A percentile compares a stretch with the other conserved stretches of the same genome.
phyloP scores from a whole-genome alignment of 2,888 invertebrate genomes.

The Chalcis sispes region DNA sequence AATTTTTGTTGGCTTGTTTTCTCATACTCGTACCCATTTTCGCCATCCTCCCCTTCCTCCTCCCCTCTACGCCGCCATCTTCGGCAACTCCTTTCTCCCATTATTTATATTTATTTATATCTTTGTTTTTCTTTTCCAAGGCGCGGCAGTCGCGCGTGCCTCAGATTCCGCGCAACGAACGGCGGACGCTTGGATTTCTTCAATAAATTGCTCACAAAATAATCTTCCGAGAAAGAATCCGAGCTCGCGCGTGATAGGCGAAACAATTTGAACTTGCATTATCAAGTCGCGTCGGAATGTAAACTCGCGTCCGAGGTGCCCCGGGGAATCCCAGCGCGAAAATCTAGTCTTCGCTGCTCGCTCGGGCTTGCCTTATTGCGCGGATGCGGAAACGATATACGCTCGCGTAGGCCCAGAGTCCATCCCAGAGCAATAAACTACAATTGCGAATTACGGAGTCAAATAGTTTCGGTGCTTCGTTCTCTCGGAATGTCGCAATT shows the following conservation, averaged over 20 bases:
- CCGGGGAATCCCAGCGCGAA: constrained; percentile 23
- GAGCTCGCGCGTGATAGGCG: constrained; percentile 10
- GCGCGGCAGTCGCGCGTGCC: constrained; percentile 21
- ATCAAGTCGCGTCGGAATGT: constrained; percentile 54
- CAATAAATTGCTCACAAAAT: constrained; percentile 38
- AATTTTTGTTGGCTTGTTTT: constrained; percentile 73
- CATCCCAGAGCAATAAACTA: constrained; percentile 71
- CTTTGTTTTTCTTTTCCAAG: constrained; percentile 51
- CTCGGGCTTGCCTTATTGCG: constrained; percentile 39
- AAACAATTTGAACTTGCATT: constrained; percentile 54
- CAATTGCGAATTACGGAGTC: constrained; percentile 76
- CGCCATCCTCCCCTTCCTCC: not conserved
- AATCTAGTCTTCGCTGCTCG: constrained; percentile 47
- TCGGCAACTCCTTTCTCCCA: constrained; percentile 39
- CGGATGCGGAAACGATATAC: not conserved
- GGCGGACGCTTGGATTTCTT: constrained; percentile 7
- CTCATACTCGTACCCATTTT: constrained; percentile 52
- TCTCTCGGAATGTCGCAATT: constrained; percentile 75
- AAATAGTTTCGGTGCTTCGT: constrained; percentile 75
- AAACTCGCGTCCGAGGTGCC: constrained; percentile 41
- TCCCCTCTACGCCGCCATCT: not conserved
- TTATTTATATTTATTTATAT: constrained; percentile 58
- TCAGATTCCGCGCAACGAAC: constrained; percentile 36
- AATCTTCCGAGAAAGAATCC: constrained; percentile 35
- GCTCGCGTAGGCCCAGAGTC: constrained; percentile 20